Evolutionary conservation across 2,113 vertebrate genomes (phyloP).

Genomic region (Crotalus tigris): DNA sequence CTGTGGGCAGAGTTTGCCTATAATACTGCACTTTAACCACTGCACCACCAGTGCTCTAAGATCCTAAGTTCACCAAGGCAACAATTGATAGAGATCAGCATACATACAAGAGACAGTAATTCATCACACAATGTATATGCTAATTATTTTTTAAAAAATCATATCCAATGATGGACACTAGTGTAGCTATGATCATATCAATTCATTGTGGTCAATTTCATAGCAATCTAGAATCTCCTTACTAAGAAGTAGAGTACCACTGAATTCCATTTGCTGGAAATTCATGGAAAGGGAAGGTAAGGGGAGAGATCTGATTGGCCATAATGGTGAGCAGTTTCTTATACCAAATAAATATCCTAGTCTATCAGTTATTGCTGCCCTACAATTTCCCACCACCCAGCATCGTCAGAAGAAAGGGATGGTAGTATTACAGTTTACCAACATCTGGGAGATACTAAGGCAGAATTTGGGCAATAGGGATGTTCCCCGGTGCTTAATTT

Average conservation of each 20-base stretch:
- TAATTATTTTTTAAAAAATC: background rate
- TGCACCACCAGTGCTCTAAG: background rate
- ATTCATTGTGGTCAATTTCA: background rate
- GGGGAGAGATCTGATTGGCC: background rate
- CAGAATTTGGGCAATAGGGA: background rate
- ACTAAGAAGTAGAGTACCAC: background rate
- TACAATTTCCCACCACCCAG: background rate
- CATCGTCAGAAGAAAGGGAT: background rate
- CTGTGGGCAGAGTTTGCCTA: too few relatives aligned
- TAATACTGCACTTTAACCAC: too few relatives aligned
- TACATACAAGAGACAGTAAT: background rate
- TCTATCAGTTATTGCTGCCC: background rate
- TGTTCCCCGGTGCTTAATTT: background rate
- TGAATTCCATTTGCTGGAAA: background rate
- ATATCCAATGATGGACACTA: background rate
- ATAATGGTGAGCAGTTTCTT: background rate
- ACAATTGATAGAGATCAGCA: background rate
- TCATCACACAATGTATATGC: background rate
- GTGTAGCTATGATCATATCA: background rate
- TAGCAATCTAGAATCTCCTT: background rate
- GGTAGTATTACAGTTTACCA: background rate
- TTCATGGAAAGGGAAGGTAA: background rate
- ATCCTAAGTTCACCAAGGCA: background rate
- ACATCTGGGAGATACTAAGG: background rate
- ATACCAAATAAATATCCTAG: background rate